Percentiles rank a stretch among this genome's conserved stretches.
These are phyloP conservation scores for Dendrolimus kikuchii DNA, from an alignment of 1,140 invertebrate genomes.

Conservation along the genomic window DNA sequence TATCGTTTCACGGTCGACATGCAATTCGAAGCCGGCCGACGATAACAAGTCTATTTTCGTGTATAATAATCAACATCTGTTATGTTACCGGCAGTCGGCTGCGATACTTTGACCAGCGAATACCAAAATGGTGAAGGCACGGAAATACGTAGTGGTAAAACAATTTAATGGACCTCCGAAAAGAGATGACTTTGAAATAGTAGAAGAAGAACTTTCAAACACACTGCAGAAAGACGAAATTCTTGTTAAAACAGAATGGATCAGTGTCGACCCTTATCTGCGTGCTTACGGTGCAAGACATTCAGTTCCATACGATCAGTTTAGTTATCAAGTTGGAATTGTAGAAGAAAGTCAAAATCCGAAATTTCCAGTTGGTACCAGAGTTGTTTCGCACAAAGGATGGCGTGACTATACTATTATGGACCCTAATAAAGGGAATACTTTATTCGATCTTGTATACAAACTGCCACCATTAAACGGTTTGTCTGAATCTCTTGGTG, in stretches of 20 bases:
- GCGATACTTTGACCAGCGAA: not conserved
- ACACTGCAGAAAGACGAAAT: constrained; percentile 48
- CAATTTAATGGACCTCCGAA: constrained; percentile 55
- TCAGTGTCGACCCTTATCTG: constrained; percentile 72
- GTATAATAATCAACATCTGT: not conserved
- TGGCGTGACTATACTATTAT: constrained; percentile 72
- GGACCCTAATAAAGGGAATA: constrained; percentile 10
- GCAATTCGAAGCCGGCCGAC: not conserved
- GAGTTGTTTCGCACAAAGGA: constrained; percentile 71
- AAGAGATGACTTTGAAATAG: constrained; percentile 48
- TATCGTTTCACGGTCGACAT: too few species aligned
- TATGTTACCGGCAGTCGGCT: constrained; percentile 4
- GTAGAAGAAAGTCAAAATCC: constrained; percentile 33
- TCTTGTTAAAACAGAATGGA: constrained; percentile 59
- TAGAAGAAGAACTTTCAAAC: constrained; percentile 40
- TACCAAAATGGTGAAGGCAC: constrained; percentile 29
- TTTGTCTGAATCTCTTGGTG: constrained; percentile 32
- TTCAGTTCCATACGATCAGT: constrained; percentile 38
- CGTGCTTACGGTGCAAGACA: constrained; percentile 25
- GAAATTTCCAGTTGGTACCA: constrained; percentile 72
- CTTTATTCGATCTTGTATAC: constrained; percentile 15
- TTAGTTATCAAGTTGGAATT: constrained; percentile 46
- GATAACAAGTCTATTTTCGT: not conserved
- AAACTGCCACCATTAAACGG: constrained; percentile 43
- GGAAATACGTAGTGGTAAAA: constrained; percentile 47